Base-by-base conservation (phyloP, 2,113 vertebrate species). In the Chamaetylas fuelleborni region DNA sequence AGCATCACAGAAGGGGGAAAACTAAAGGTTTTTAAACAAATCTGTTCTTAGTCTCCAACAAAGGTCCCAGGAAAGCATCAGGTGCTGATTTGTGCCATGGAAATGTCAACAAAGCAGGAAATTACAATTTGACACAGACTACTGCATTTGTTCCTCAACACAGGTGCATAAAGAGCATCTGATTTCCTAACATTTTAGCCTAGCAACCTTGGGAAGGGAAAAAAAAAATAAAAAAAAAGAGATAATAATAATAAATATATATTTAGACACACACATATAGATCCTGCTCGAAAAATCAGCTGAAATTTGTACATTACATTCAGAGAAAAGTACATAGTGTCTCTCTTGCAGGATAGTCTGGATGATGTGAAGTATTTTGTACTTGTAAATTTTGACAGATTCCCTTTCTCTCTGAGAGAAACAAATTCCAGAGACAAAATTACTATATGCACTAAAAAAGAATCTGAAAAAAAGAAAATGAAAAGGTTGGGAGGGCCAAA, bases 401-500 rank as follows among this genome's bases (percentile, higher is more conserved):
- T 78, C 12, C 66, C 23, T 72, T 72, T 73, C 34, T 57, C 40
- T 81, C n/a, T 14, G 58, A 77, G 47, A 89, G 42, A 74, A 74
- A 34, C 9, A 82, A 95, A 42, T 38, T 40, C 25, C 58, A 60
- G 66, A 47, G 60, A 64, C 8, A 45, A 40, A 54, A 80, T 5
- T 34, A 22, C 26, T 43, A 1, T 24, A 19, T 26, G 15, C 29
- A 60, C 19, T 86, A 11, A 48, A 62, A 88, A 47, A 58, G 19
- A 57, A 43, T 38, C 58, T 31, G 4, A 6, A 42, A 72, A 79
- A 54, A 66, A 64, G 13, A 56, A 81, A 67, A 42, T 22, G 0
- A n/a, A 76, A 90, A 77, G 12, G 33, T 88, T 88, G 71, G 29
- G 33, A 76, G 42, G 25, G 79, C 82, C 79, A 57, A 60, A 82